Base-by-base conservation (phyloP, 2,797 vertebrate species). In the Oreonectes daqikongensis region DNA sequence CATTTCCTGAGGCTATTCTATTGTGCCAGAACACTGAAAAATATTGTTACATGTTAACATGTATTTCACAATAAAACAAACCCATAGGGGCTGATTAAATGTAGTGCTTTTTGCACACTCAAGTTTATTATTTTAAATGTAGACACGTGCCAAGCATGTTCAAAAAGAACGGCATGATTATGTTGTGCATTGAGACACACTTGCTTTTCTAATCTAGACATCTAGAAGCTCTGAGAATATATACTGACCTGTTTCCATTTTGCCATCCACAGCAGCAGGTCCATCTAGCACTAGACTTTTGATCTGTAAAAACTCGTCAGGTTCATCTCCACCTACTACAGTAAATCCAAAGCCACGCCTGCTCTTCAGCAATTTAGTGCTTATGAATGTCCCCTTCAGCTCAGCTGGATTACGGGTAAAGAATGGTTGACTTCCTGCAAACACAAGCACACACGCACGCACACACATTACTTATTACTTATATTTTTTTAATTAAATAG, bases 281-380 rank as follows among this genome's bases (percentile, higher is more conserved):
- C 98, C 98, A 0, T 99, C 98, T 24, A 98, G 91, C 83, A 99
- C 97, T 85, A 99, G 92, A 89, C 97, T 99, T 89, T 99, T 99
- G 88, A 99, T 99, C 88, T 99, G 98, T 0, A 99, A 92, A 88
- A 99, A 99, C 87, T 99, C 98, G 22, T 99, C 98, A 0, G 97
- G 97, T 70, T 99, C 97, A 4, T 99, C 98, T 1, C 98, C 98
- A 28, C 98, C 98, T 0, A 99, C 97, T 0, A 99, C 96, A 0
- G 98, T 99, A 91, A 99, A 99, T 78, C 98, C 98, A 5, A 99
- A 99, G 6, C 98, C 98, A 7, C 97, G 93, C 20, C 94, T 94
- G 82, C 97, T 99, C 90, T 99, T 99, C 91, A 96, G 94, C 84
- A 99, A 91, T 87, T 98, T 96, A 3, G 98, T 99, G 91, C 96